These are phyloP conservation scores for Artibeus jamaicensis DNA, from an alignment of 2,797 vertebrate genomes.

Conservation along the genomic window DNA sequence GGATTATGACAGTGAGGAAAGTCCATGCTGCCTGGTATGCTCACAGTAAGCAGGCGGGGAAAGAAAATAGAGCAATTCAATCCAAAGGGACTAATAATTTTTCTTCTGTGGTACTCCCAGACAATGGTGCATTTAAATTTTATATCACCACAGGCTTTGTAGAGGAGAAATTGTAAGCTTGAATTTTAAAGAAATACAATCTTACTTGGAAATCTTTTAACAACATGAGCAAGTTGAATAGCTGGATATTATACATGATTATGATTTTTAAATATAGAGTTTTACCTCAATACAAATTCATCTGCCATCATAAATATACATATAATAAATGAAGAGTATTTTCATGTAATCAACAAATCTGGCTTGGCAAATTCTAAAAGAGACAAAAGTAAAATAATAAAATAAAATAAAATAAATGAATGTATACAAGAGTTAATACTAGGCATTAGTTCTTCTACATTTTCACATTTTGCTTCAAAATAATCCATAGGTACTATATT, in stretches of 20 bases:
- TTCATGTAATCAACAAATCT: background rate
- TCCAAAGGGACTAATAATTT: background rate
- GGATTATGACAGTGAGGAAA: background rate
- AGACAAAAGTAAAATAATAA: background rate
- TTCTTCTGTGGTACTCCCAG: background rate
- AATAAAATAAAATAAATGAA: background rate
- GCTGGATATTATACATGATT: background rate
- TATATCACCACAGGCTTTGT: background rate
- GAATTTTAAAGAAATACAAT: constrained; percentile 15
- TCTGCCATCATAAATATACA: background rate
- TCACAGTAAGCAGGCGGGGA: background rate
- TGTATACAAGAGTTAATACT: background rate
- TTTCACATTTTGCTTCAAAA: background rate
- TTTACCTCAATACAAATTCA: constrained; percentile 14
- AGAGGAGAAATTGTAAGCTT: background rate
- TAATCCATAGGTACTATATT: background rate
- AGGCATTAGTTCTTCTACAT: background rate
- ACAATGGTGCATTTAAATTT: background rate
- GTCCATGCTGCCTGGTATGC: background rate
- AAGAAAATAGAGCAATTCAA: constrained; percentile 30
- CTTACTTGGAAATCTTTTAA: background rate
- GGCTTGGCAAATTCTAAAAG: background rate
- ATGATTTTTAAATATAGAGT: background rate
- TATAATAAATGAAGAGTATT: background rate
- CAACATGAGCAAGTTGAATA: background rate